Evolutionary conservation across 1,140 invertebrate genomes (phyloP).

Genomic region (Oreohelix idahoensis): DNA sequence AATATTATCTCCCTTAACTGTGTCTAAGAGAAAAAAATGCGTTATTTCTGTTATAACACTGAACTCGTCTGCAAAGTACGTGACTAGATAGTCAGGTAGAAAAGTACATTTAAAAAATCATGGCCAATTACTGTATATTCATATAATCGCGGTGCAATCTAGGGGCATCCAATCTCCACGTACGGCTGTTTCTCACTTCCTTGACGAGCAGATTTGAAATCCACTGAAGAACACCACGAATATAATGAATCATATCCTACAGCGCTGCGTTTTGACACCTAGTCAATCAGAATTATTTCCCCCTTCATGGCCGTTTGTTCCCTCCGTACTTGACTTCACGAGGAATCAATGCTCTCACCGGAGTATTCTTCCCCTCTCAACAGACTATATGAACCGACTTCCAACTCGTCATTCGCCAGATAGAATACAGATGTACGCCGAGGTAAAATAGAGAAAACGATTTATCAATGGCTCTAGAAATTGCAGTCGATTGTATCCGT

Average conservation of each 20-base stretch:
- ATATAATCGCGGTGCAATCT: too few species aligned
- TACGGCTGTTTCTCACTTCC: too few species aligned
- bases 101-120: too few species aligned
- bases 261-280: not conserved
- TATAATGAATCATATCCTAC: not conserved
- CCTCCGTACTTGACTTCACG: not conserved
- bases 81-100: too few species aligned
- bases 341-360: slow-evolving; percentile 3
- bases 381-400: not conserved
- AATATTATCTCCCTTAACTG: too few species aligned
- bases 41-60: too few species aligned
- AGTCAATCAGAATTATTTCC: not conserved
- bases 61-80: too few species aligned
- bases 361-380: not conserved
- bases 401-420: not conserved
- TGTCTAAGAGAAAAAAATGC: too few species aligned
- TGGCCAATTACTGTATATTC: too few species aligned
- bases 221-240: too few species aligned
- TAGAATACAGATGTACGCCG: not conserved
- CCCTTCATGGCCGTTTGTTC: not conserved
- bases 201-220: too few species aligned
- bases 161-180: too few species aligned
- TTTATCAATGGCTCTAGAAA: not conserved
- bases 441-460: not conserved
- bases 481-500: not conserved